Conservation (phyloP, 2,888 invertebrate genomes). For the Protophormia terraenovae region DNA sequence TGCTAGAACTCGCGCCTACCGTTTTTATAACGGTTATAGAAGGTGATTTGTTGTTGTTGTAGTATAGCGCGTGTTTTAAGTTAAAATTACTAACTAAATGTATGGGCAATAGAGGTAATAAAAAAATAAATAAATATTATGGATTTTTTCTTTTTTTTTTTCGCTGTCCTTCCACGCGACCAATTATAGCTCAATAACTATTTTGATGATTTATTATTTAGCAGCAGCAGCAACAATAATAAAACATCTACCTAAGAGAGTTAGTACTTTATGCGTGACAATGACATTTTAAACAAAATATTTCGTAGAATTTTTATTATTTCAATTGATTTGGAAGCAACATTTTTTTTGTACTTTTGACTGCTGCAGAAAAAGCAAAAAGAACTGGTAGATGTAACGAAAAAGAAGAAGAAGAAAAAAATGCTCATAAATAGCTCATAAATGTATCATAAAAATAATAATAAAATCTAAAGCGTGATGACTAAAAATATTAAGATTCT, state of each 20-base stretch:
- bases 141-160: slow-evolving; percentile 31
- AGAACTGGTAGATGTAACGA: background rate
- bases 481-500: slow-evolving; percentile 20
- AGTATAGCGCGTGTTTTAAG: background rate
- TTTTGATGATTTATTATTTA: slow-evolving; percentile 30
- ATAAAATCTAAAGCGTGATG: slow-evolving; percentile 54
- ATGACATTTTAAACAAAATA: slow-evolving; percentile 48
- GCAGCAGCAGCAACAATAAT: background rate
- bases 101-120: slow-evolving; percentile 9
- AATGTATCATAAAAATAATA: slow-evolving; percentile 55
- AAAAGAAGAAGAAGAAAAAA: background rate
- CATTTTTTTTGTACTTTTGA: background rate
- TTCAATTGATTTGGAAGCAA: slow-evolving; percentile 56
- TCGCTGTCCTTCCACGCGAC: slow-evolving; percentile 56
- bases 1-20: slow-evolving; percentile 64
- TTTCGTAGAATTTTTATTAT: slow-evolving; percentile 59
- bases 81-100: slow-evolving; percentile 3
- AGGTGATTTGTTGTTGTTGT: background rate
- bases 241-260: slow-evolving; percentile 13
- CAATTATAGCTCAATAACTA: background rate
- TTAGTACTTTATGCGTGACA: slow-evolving; percentile 29
- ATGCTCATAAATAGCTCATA: slow-evolving; percentile 50
- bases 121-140: slow-evolving; percentile 22
- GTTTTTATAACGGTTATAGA: slow-evolving; percentile 54
- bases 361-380: background rate